Evolutionary conservation across 2,797 vertebrate species (phyloP).

Genomic region (Hypotaenidia philippensis): DNA sequence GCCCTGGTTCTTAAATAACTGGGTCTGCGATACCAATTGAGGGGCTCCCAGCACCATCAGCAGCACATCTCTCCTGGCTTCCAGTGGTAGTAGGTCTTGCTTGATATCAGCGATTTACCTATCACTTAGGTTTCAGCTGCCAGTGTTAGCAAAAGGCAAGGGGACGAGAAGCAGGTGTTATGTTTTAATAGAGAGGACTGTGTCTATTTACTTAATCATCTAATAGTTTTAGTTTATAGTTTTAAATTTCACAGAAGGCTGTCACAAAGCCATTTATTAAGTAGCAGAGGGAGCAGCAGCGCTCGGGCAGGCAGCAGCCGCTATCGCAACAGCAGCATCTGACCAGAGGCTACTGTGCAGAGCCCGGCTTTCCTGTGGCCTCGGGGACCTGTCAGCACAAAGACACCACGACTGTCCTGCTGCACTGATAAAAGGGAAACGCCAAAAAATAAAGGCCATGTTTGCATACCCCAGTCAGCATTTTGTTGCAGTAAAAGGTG

Average conservation of each 20-base stretch:
- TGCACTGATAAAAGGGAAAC: neutral
- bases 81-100: neutral
- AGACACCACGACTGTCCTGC: neutral
- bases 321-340: neutral
- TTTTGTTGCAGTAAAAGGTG: neutral
- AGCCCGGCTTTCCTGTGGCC: neutral
- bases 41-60: neutral
- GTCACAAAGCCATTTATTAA: neutral
- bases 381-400: neutral
- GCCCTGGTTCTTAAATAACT: neutral
- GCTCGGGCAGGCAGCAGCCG: neutral
- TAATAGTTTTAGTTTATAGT: neutral
- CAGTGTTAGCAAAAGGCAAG: neutral
- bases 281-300: neutral
- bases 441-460: neutral
- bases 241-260: slow-evolving; percentile 15
- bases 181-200: neutral
- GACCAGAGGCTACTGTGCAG: neutral
- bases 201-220: neutral
- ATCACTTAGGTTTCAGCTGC: neutral
- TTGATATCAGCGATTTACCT: neutral
- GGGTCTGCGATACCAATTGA: neutral
- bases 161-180: neutral
- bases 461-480: neutral
- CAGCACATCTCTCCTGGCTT: neutral